Conservation (phyloP, 2,888 invertebrate species). For the Drosophila formosana region DNA sequence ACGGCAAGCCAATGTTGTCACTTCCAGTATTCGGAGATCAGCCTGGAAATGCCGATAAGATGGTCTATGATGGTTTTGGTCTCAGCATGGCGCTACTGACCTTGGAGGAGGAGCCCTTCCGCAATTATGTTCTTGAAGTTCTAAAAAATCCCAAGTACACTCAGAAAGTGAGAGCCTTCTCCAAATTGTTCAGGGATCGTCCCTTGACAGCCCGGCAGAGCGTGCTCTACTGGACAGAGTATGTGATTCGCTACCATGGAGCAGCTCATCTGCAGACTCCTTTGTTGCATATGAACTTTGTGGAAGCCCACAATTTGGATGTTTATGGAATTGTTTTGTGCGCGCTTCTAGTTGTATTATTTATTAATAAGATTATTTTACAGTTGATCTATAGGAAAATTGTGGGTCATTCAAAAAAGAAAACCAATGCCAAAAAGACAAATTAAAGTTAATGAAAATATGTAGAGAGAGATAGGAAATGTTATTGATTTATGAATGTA, state of each 20-base stretch:
- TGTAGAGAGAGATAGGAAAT: not conserved
- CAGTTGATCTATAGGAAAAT: not conserved
- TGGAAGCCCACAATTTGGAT: conserved; percentile 86
- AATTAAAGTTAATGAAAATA: not conserved
- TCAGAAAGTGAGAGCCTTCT: conserved; percentile 83
- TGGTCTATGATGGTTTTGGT: conserved; percentile 75
- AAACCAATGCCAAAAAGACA: not conserved
- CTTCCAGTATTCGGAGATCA: conserved; percentile 82
- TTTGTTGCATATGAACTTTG: conserved; percentile 84
- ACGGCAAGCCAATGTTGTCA: conserved; percentile 86
- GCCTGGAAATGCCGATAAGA: conserved; percentile 64
- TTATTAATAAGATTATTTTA: not conserved
- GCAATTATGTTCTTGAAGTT: conserved; percentile 51
- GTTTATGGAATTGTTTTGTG: conserved; percentile 60
- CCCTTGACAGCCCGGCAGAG: conserved; percentile 86
- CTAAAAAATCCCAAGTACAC: conserved; percentile 64
- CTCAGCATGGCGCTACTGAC: conserved; percentile 50
- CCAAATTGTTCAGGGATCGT: conserved; percentile 86
- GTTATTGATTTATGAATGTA: not conserved
- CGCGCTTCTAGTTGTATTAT: not conserved
- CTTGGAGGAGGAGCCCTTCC: conserved; percentile 53
- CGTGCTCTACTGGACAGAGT: conserved; percentile 87
- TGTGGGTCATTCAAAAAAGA: not conserved
- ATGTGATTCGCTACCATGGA: conserved; percentile 86
- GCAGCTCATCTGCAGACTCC: conserved; percentile 86